Conservation (phyloP, 2,888 invertebrate genomes). For the Acheta domesticus region DNA sequence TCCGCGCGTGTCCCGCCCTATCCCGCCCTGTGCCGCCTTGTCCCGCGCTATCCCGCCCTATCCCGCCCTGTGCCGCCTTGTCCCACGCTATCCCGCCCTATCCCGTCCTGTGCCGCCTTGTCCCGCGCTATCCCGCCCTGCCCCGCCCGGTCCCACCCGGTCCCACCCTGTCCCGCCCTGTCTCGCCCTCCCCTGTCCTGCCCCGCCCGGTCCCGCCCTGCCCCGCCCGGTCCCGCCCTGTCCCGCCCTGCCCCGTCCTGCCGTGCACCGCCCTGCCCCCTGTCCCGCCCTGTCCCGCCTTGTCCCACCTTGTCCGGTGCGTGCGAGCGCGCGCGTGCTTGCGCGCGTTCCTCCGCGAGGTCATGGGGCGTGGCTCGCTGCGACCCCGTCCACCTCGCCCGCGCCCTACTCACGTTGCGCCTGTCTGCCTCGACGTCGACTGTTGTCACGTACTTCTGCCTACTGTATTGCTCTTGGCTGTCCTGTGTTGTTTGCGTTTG, state of each 20-base stretch:
- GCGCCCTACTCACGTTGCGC: too few species aligned
- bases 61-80: not conserved
- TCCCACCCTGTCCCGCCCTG: too few species aligned
- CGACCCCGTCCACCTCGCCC: not conserved
- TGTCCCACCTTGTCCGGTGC: too few species aligned
- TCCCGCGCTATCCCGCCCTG: not conserved
- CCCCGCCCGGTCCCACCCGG: not conserved
- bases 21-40: not conserved
- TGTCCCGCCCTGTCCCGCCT: not conserved
- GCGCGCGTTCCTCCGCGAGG: not conserved
- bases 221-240: too few species aligned
- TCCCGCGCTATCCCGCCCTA: not conserved
- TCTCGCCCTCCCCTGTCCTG: too few species aligned
- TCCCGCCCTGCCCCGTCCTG: too few species aligned
- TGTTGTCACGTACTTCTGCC: too few species aligned
- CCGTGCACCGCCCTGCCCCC: too few species aligned
- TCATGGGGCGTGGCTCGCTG: not conserved
- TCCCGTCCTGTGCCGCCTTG: not conserved
- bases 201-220: not conserved
- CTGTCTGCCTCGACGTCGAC: too few species aligned
- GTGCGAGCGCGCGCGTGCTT: too few species aligned
- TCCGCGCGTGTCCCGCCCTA: not conserved
- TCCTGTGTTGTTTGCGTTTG: too few species aligned
- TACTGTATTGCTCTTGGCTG: too few species aligned
- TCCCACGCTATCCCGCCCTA: not conserved